A percentile compares a stretch with the other conserved stretches of the same genome.
Conservation (phyloP, 2,888 invertebrate species). For the Cataglyphis livida region DNA sequence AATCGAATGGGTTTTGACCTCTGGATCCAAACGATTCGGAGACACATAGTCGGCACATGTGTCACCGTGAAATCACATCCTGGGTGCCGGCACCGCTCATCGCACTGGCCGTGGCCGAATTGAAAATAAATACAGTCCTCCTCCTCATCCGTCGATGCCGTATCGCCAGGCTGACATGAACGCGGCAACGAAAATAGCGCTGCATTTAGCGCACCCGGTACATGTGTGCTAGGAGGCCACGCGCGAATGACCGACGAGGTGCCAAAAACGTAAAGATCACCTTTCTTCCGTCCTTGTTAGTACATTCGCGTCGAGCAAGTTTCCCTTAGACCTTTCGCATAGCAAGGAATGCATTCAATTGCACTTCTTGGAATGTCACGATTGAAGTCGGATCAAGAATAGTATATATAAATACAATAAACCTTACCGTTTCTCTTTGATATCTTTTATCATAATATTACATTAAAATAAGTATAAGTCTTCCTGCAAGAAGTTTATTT, state of each 20-base stretch:
- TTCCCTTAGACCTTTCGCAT: background rate
- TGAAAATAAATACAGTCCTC: slow-evolving; percentile 82
- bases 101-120: slow-evolving; percentile 84
- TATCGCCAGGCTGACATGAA: slow-evolving; percentile 65
- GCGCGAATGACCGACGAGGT: slow-evolving; percentile 73
- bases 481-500: background rate
- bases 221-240: slow-evolving; percentile 69
- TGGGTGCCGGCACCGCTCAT: slow-evolving; percentile 51
- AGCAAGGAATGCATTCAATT: background rate
- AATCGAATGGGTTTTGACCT: slow-evolving; percentile 42
- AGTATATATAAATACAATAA: slow-evolving; percentile 11
- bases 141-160: slow-evolving; percentile 46
- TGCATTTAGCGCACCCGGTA: slow-evolving; percentile 80
- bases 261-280: slow-evolving; percentile 79
- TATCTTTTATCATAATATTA: background rate
- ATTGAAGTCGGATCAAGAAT: background rate
- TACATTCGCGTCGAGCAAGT: slow-evolving; percentile 16
- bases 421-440: background rate
- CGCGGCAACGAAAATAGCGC: slow-evolving; percentile 77
- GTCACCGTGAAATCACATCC: slow-evolving; percentile 52
- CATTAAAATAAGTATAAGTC: background rate
- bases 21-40: slow-evolving; percentile 39
- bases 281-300: slow-evolving; percentile 72
- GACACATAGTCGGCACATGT: slow-evolving; percentile 49
- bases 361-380: slow-evolving; percentile 31